Base-by-base conservation (phyloP, 2,888 invertebrate genomes). In the Copidosoma aretas region DNA sequence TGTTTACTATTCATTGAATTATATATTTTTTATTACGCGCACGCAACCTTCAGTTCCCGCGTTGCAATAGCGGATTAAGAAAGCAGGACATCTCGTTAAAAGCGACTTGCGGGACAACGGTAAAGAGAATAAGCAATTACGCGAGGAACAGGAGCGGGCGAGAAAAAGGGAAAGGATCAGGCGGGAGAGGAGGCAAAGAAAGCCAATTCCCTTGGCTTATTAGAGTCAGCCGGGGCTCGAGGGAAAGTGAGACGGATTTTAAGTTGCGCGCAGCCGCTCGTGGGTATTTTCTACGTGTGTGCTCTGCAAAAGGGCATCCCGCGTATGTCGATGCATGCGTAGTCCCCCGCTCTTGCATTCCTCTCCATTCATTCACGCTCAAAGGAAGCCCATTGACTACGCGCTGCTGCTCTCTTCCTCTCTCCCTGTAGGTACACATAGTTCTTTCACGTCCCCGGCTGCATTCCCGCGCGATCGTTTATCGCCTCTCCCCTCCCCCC, bases 211-310 rank as follows among this genome's bases (percentile, higher is more conserved):
- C 32, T 8, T 8, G 32, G 43, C 54, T 63, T 63, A 63, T 67
- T 67, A 67, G 59, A 67, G 63, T 67, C 67, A 63, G 59, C 67
- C 58, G 43, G 43, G 14, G 43, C 43, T 46, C 43, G 67, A 65
- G 43, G n/a, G 39, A 41, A 21, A 43, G 53, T 39, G 22, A 49
- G 19, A 17, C 12, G 74, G 71, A 61, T 54, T 72, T 77, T 76
- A 75, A 79, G 78, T 77, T 78, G 78, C 78, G 77, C 73, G 12
- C 4, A 72, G 77, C 76, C 76, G 77, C 77, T 75, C 75, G 43
- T 15, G 12, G 15, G 14, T 46, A n/a, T n/a, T n/a, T n/a, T n/a
- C n/a, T n/a, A n/a, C n/a, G n/a, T n/a, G n/a, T n/a, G n/a, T n/a
- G n/a, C n/a, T n/a, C n/a, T n/a, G n/a, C n/a, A n/a, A n/a, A n/a